These are phyloP conservation scores for Acleris literana DNA, from an alignment of 2,888 invertebrate species.

Conservation along the genomic window DNA sequence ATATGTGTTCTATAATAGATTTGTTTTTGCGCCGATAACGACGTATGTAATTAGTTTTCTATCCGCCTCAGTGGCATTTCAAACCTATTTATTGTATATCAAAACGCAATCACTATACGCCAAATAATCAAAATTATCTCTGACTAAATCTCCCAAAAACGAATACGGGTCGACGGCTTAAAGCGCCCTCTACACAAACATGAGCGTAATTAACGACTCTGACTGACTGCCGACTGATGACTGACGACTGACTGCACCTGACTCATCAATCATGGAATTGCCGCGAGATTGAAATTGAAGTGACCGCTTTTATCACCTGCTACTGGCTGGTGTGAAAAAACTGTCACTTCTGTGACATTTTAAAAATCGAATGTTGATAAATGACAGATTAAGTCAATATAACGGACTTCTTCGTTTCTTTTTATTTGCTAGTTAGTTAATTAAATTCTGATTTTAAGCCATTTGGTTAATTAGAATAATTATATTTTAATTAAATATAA, in stretches of 20 bases:
- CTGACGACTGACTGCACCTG: constrained; percentile 7
- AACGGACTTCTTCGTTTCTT: too few species aligned
- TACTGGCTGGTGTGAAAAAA: not conserved
- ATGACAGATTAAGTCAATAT: too few species aligned
- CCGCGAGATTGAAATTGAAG: constrained; percentile 23
- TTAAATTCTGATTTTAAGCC: too few species aligned
- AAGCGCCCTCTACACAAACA: constrained; percentile 5
- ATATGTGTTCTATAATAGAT: too few species aligned
- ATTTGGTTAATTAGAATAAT: too few species aligned
- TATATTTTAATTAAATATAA: too few species aligned
- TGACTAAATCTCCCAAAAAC: constrained; percentile 10
- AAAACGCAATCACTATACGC: not conserved
- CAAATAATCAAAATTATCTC: not conserved
- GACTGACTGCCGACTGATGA: not conserved
- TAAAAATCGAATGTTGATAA: too few species aligned
- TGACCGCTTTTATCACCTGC: constrained; percentile 13
- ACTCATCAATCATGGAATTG: constrained; percentile 24
- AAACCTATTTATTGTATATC: not conserved
- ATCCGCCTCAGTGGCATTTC: too few species aligned
- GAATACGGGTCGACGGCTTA: not conserved
- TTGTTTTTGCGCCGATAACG: too few species aligned
- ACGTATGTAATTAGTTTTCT: too few species aligned
- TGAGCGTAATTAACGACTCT: not conserved
- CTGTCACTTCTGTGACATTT: not conserved
- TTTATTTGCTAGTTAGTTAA: too few species aligned